Evolutionary conservation across 2,797 vertebrate genomes (phyloP), one percentile per base, ranked within the genome.

Genomic region (Chrosomus eos): DNA sequence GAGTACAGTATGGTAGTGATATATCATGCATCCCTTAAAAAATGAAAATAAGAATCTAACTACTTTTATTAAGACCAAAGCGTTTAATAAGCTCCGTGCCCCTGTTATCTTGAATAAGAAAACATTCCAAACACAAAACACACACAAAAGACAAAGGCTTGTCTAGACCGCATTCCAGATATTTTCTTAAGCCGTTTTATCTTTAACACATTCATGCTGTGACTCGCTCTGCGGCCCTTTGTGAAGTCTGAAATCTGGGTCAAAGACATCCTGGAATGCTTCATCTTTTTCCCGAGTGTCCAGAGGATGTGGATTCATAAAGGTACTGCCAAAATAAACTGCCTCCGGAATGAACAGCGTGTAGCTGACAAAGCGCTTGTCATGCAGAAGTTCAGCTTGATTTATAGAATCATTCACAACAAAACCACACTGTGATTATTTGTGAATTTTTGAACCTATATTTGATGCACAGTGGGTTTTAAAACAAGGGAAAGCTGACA

Each of bases 291-390:
- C 72, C 74, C n/a, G 40, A 82, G 66, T 64, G 83, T 84, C 84
- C 81, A 71, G 85, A 89, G 87, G 87, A 89, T 87, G 81, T 87
- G 78, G 77, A 87, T 70, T 81, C 58, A n/a, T 10, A 74, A 84
- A 43, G 48, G 38, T 38, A 16, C 72, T 31, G 83, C 87, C 88
- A 89, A 87, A 77, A 87, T 51, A 85, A 89, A 89, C 87, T 75
- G 86, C 87, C 87, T 85, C 73, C 67, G 9, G 60, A 85, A 79
- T 75, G 36, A 66, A 78, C 62, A 58, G 74, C 64, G 19, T 76
- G 72, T 67, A 83, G 58, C 83, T 43, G 82, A 80, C 68, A 66
- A 21, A 83, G 81, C 36, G 67, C 60, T 19, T 48, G 84, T 83
- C 85, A 23, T 28, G 51, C 48, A 33, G 18, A 67, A 16, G 58